Conservation (phyloP, 2,797 vertebrate genomes). For the Sebastes baramenuke region DNA sequence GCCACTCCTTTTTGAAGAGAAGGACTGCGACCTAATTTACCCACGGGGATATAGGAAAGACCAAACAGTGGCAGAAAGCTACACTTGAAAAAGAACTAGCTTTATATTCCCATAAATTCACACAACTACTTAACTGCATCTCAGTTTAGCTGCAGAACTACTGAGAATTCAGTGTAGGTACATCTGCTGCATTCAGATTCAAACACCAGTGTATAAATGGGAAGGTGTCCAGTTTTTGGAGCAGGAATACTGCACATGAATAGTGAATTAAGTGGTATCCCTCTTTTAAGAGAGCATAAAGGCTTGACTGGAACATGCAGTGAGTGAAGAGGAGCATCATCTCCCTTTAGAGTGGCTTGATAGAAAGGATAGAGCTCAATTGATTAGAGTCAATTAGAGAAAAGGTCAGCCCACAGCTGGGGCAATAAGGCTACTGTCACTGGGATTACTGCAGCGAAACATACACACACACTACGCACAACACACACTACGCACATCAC, state of each 20-base stretch:
- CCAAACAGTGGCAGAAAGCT: neutral
- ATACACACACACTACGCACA: neutral
- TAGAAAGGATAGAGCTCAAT: conserved; percentile 50
- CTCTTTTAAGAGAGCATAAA: conserved; percentile 5
- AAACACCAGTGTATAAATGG: neutral
- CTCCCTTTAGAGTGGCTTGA: conserved; percentile 36
- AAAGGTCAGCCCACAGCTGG: conserved; percentile 73
- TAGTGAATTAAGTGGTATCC: neutral
- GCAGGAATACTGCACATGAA: neutral
- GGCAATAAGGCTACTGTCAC: conserved; percentile 36
- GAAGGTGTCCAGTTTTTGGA: neutral
- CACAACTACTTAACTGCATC: neutral
- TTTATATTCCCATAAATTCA: neutral
- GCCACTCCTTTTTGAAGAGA: conserved; percentile 31
- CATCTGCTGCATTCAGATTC: neutral
- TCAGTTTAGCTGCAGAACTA: neutral
- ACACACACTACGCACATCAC: neutral
- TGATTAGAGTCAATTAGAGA: conserved; percentile 76
- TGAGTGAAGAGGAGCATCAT: conserved; percentile 27
- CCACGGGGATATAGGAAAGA: neutral
- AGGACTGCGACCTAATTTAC: conserved; percentile 4
- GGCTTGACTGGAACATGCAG: conserved; percentile 32
- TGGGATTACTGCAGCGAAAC: conserved; percentile 24
- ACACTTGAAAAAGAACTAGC: neutral
- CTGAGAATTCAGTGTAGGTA: neutral